Percentiles rank a stretch among this genome's conserved stretches.
phyloP scores from a whole-genome alignment of 35 echinoderm and acorn worm species.

The Apostichopus japonicus region DNA sequence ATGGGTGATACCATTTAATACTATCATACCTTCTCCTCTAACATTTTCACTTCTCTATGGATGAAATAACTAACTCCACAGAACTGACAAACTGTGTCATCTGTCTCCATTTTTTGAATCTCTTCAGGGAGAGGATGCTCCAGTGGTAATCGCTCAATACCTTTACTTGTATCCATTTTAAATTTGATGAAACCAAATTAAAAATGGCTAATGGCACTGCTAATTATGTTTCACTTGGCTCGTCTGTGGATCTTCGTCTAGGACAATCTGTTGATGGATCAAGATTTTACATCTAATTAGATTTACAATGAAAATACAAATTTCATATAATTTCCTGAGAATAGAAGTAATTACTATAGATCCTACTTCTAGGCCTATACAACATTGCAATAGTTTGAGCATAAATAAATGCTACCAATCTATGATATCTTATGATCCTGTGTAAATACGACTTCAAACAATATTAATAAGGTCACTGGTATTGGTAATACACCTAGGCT shows the following conservation, averaged over 20 bases:
- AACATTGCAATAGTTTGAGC: too few relatives aligned
- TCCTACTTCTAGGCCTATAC: too few relatives aligned
- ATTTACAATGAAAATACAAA: background rate
- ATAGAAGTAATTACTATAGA: too few relatives aligned
- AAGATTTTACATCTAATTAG: too few relatives aligned
- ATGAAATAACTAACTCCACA: conserved; percentile 99
- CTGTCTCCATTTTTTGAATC: conserved; percentile 80
- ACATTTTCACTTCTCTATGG: conserved; percentile 88
- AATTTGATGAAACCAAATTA: background rate
- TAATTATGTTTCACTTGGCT: background rate
- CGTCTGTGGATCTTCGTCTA: too few relatives aligned
- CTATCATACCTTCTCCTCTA: conserved; percentile 81
- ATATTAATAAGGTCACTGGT: too few relatives aligned
- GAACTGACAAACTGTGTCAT: conserved; percentile 95
- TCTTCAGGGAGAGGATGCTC: conserved; percentile 94
- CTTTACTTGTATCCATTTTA: conserved; percentile 20
- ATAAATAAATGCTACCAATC: too few relatives aligned
- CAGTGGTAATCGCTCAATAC: conserved; percentile 87
- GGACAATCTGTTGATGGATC: too few relatives aligned
- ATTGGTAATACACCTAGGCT: too few relatives aligned
- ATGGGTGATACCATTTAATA: background rate
- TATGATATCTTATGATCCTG: too few relatives aligned
- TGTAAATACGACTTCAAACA: too few relatives aligned
- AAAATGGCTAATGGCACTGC: background rate
- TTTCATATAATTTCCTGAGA: too few relatives aligned